phyloP scores from a whole-genome alignment of 2,113 vertebrate species.

The Eulemur macaco region DNA sequence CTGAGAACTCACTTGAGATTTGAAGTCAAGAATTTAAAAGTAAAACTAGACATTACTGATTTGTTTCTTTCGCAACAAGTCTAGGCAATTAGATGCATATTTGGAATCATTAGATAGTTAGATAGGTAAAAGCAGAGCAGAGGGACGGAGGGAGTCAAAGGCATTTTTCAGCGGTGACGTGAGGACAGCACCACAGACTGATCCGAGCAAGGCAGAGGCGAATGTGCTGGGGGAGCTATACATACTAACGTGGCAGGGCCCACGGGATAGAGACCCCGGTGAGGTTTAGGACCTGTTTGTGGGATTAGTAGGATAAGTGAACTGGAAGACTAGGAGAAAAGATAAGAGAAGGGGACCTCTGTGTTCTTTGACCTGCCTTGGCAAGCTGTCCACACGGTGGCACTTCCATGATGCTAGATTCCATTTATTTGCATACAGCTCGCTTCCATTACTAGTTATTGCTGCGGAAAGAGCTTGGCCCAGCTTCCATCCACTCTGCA shows the following conservation, averaged over 20 bases:
- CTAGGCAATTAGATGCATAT: background rate
- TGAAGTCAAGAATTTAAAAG: background rate
- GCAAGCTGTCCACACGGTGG: too few species aligned
- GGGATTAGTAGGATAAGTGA: background rate
- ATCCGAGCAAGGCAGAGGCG: background rate
- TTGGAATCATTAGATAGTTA: background rate
- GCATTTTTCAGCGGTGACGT: background rate
- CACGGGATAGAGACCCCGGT: background rate
- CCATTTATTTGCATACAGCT: background rate
- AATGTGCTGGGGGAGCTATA: fast-evolving
- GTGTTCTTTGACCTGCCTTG: background rate
- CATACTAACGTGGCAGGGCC: background rate
- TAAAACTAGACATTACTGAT: background rate
- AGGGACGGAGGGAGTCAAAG: background rate
- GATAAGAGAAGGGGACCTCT: background rate
- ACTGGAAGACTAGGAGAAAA: background rate
- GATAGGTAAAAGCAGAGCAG: too few species aligned
- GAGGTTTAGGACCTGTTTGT: background rate
- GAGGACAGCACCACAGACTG: background rate
- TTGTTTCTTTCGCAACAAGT: background rate
- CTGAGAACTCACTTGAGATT: background rate
- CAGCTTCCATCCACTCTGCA: background rate
- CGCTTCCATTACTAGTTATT: background rate
- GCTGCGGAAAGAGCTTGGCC: background rate
- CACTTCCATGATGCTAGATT: background rate